Evolutionary conservation across 2,888 invertebrate species (phyloP).

Genomic region (Ophioninae sp.): DNA sequence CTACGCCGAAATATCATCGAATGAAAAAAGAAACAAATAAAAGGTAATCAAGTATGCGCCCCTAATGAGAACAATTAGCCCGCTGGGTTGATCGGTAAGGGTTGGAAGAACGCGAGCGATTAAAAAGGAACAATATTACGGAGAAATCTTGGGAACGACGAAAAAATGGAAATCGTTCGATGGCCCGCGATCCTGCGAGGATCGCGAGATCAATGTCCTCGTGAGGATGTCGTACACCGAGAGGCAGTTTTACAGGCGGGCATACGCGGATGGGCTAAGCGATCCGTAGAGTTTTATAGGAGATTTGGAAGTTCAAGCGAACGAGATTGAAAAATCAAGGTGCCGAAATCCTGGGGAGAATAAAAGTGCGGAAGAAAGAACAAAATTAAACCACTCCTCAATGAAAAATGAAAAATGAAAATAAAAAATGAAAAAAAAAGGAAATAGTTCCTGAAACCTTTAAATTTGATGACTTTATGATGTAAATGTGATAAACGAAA

Average conservation of each 20-base stretch:
- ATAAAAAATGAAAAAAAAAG: too few species aligned
- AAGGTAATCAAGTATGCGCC: neutral
- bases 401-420: too few species aligned
- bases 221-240: conserved; percentile 8
- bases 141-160: neutral
- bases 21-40: neutral
- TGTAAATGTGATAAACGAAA: too few species aligned
- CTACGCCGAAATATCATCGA: neutral
- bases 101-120: neutral
- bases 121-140: neutral
- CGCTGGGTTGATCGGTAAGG: neutral
- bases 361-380: conserved; percentile 40
- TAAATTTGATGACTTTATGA: too few species aligned
- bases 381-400: conserved; percentile 33
- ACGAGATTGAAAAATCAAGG: neutral
- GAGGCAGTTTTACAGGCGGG: conserved; percentile 15
- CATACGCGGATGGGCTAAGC: conserved; percentile 9
- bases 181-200: neutral
- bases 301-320: neutral
- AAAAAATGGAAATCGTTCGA: neutral
- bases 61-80: neutral
- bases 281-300: neutral
- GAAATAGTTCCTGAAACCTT: too few species aligned
- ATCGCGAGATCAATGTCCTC: conserved; percentile 18
- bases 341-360: conserved; percentile 14